Percentiles rank a stretch among this genome's conserved stretches.
These are phyloP conservation scores for Tipula lateralis DNA, from an alignment of 2,888 invertebrate genomes.

Conservation along the genomic window DNA sequence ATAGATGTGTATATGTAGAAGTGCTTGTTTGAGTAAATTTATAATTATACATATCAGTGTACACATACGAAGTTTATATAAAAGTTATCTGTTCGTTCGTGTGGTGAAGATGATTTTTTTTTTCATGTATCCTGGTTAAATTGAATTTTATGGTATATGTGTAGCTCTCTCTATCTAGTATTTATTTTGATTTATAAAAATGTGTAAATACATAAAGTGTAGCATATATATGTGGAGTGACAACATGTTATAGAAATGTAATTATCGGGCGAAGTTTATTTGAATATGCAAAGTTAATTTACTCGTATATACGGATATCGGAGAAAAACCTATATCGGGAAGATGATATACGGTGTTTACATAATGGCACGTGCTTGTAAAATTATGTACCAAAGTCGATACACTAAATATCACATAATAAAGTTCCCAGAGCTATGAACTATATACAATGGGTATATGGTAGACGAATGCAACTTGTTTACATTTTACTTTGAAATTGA, in stretches of 20 bases:
- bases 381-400: not conserved
- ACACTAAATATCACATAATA: not conserved
- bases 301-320: not conserved
- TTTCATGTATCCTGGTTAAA: not conserved
- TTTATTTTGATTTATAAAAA: slow-evolving; percentile 11
- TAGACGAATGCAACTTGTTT: not conserved
- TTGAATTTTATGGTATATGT: not conserved
- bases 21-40: not conserved
- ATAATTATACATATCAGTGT: not conserved
- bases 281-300: not conserved
- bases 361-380: not conserved
- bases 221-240: not conserved
- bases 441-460: not conserved
- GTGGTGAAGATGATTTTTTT: not conserved
- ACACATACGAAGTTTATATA: not conserved
- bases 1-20: not conserved
- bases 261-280: slow-evolving; percentile 9
- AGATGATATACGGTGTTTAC: not conserved
- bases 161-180: not conserved
- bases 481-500: not conserved
- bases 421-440: not conserved
- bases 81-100: slow-evolving; percentile 1
- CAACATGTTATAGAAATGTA: slow-evolving; percentile 6
- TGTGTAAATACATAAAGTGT: not conserved
- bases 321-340: not conserved